Evolutionary conservation across 1,140 invertebrate species (phyloP).

Genomic region (Pseudomyrmex pallidus): DNA sequence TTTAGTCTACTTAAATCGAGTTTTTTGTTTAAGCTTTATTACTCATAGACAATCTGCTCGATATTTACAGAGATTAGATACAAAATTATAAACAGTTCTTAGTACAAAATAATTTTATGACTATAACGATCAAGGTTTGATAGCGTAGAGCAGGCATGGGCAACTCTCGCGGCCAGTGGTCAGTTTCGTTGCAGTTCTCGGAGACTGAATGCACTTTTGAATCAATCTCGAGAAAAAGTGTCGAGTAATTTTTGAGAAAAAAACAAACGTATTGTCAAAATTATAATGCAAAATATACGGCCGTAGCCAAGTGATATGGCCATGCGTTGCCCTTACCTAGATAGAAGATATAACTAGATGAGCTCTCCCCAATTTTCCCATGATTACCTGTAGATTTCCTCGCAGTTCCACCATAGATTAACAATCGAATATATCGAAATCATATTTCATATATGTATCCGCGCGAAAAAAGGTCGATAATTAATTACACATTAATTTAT

Average conservation of each 20-base stretch:
- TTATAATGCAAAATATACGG: background rate
- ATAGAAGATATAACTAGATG: conserved; percentile 74
- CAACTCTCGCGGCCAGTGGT: conserved; percentile 63
- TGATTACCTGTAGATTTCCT: conserved; percentile 64
- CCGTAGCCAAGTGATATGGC: conserved; percentile 10
- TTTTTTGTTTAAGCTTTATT: conserved; percentile 71
- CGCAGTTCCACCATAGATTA: conserved; percentile 67
- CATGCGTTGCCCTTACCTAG: conserved; percentile 65
- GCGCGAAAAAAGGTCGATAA: conserved; percentile 40
- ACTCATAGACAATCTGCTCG: conserved; percentile 75
- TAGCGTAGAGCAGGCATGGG: conserved; percentile 75
- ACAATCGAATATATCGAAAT: conserved; percentile 62
- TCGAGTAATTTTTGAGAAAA: conserved; percentile 29
- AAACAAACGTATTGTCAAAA: conserved; percentile 10
- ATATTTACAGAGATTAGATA: conserved; percentile 83
- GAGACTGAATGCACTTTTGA: conserved; percentile 1
- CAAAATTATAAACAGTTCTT: conserved; percentile 83
- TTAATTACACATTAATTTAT: conserved; percentile 45
- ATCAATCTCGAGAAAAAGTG: background rate
- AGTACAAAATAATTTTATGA: conserved; percentile 83
- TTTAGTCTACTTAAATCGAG: conserved; percentile 71
- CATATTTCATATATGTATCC: conserved; percentile 17
- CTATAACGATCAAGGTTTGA: conserved; percentile 80
- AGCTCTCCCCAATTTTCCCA: conserved; percentile 73
- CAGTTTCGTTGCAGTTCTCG: conserved; percentile 58